These are phyloP conservation scores for Panthera tigris DNA, from an alignment of 2,113 vertebrate genomes.

Conservation along the genomic window DNA sequence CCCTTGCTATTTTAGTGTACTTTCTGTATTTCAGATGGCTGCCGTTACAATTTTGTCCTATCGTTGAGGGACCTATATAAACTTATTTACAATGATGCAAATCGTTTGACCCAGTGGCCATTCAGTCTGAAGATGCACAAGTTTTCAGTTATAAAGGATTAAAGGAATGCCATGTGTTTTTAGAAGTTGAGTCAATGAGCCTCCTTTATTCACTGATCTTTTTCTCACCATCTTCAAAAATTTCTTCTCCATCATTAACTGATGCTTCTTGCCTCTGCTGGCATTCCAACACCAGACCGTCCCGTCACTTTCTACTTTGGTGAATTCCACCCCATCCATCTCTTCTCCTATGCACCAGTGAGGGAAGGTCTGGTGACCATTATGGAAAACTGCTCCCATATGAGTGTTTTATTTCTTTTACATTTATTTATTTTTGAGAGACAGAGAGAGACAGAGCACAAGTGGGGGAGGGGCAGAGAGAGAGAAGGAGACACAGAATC, in stretches of 20 bases:
- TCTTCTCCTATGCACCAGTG: conserved; percentile 88
- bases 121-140: not conserved
- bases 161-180: not conserved
- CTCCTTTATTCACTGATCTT: conserved; percentile 85
- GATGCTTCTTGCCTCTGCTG: conserved; percentile 91
- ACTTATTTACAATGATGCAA: not conserved
- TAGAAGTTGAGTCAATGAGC: not conserved
- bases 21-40: not conserved
- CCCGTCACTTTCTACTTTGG: conserved; percentile 91
- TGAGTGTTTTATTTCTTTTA: conserved; percentile 38
- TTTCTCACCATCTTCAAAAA: conserved; percentile 90
- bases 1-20: conserved; percentile 2
- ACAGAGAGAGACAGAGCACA: too few relatives aligned
- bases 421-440: too few relatives aligned
- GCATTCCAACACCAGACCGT: conserved; percentile 91
- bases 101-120: not conserved
- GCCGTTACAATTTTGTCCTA: not conserved
- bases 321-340: conserved; percentile 92
- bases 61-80: not conserved
- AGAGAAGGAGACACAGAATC: too few relatives aligned
- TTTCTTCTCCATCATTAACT: conserved; percentile 89
- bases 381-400: conserved; percentile 84
- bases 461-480: too few relatives aligned
- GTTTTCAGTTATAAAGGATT: not conserved
- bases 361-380: conserved; percentile 83